Base-by-base conservation (phyloP, 1,140 invertebrate genomes). In the Hylyphantes graminicola region DNA sequence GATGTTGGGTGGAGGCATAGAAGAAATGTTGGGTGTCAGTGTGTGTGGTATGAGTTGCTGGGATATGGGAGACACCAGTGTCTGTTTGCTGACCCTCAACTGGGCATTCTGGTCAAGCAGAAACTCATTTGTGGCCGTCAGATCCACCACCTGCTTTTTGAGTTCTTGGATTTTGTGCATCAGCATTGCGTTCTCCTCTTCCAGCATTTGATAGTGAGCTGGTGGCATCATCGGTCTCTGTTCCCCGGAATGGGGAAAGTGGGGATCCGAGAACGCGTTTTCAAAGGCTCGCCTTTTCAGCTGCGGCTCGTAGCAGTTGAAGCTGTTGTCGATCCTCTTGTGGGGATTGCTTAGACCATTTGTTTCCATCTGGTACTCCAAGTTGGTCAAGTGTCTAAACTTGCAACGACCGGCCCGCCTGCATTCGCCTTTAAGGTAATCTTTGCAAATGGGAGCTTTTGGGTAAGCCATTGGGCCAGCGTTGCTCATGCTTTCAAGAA, bases 41-140 rank as follows among this genome's bases (percentile, higher is more conserved):
- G 82, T 86, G 82, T 74, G 84, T 13, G 64, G 86, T 63, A 76
- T 86, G 55, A 70, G 86, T 64, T 67, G 85, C 63, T 64, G 79
- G 12, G 82, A 85, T 12, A 85, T 85, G 3, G 85, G 86, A 10
- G 86, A 77, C 13, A 86, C 86, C 19, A 51, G 90, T 89, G 85
- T 86, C 84, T 93, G 92, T 84, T 92, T 93, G 51, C 92, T 92
- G 82, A 94, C 91, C 68, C 94, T 90, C 76, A 95, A 89, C 68
- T 94, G 93, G 11, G 94, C 94, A 89, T 95, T 96, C 90, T 96
- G 94, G 86, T 95, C 94, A 68, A 95, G 88, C 0, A 96, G 90
- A 88, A 95, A 95, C 88, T 95, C 94, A 89, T 95, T 95, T 4
- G 94, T 94, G 8, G 94, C 94, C n/a, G 93, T 93, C 67, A 95